Conservation (phyloP, 2,888 invertebrate species). For the Oxyteleia sp. region DNA sequence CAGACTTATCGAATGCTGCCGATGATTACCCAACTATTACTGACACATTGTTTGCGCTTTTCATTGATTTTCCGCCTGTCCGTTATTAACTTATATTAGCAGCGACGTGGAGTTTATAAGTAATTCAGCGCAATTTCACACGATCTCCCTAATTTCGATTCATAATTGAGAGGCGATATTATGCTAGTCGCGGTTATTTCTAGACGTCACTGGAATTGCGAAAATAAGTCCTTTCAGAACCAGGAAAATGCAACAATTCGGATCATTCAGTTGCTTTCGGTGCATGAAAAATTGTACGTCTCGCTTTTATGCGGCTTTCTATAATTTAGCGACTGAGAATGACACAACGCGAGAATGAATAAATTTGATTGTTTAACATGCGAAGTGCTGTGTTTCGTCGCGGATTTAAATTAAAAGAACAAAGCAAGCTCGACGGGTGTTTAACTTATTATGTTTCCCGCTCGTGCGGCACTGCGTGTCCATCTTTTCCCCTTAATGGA, state of each 20-base stretch:
- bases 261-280: not conserved
- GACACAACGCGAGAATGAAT: conserved; percentile 9
- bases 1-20: not conserved
- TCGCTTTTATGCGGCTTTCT: not conserved
- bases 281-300: not conserved
- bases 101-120: conserved; percentile 17
- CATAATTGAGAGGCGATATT: not conserved
- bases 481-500: conserved; percentile 9
- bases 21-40: conserved; percentile 19
- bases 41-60: conserved; percentile 52
- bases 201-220: not conserved
- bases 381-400: not conserved
- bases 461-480: conserved; percentile 13
- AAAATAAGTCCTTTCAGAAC: conserved; percentile 11
- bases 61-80: conserved; percentile 34
- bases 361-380: conserved; percentile 18
- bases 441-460: conserved; percentile 40
- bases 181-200: conserved; percentile 21
- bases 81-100: conserved; percentile 47
- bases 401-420: conserved; percentile 29
- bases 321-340: not conserved
- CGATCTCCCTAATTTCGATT: conserved; percentile 41
- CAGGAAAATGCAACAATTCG: not conserved
- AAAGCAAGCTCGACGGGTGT: not conserved
- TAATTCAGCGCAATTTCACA: conserved; percentile 42